Evolutionary conservation across 2,888 invertebrate genomes (phyloP), one percentile per base, ranked within the genome.

Genomic region (Drosophila maculinotata): DNA sequence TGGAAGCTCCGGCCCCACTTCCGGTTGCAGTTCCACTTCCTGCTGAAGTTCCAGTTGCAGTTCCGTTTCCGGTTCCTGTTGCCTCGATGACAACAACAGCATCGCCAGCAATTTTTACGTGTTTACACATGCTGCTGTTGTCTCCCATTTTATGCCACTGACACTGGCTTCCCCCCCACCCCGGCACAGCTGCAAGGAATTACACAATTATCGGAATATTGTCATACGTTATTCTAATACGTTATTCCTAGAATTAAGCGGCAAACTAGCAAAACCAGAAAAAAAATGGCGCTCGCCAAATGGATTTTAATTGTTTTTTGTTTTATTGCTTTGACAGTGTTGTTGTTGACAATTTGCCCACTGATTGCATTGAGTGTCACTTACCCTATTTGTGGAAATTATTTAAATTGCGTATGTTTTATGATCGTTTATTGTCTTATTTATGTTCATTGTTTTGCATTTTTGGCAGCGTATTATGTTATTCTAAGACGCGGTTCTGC

Each of bases 101-200:
- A 56, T 42, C 57, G 25, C 9, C 35, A 14, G 58, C 14, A 26
- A 31, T 35, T 26, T 71, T 76, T 1, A 74, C 74, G 54, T 65
- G 68, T 39, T 79, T 82, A 56, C 76, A 79, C 69, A 67, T 73
- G 75, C 49, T 58, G 71, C 23, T 45, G 71, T 42, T 64, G 57
- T 80, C 78, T 42, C 78, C 80, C 80, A 81, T 80, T 71, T 69
- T 79, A 26, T 56, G 73, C 71, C 65, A 49, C 53, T 59, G 54
- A 57, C 51, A 26, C 41, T 51, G 54, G 58, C 57, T 67, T 20
- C 57, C 38, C 47, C 42, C 47, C 31, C 47, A n/a, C 42, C 39
- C 36, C 54, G 47, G 52, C 70, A 52, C 48, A 17, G 44, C 72
- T 69, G 56, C 14, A 69, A 69, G n/a, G 7, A 38, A 23, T 12